phyloP scores from a whole-genome alignment of 2,113 vertebrate genomes.

The Colaptes auratus region DNA sequence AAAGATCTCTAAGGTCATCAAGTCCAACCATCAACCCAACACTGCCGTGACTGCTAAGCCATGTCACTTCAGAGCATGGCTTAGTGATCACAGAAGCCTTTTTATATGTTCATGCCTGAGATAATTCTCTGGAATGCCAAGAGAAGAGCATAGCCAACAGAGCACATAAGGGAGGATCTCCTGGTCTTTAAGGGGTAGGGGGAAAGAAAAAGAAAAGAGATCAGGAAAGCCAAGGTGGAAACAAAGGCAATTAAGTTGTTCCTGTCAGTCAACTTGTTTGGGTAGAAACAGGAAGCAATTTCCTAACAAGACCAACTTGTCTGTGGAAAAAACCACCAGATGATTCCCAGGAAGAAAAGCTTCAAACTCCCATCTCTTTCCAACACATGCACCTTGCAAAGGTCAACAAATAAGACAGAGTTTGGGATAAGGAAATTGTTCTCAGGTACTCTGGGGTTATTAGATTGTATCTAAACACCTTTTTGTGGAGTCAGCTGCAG shows the following conservation, averaged over 20 bases:
- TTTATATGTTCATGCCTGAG: background rate
- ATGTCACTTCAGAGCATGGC: no score
- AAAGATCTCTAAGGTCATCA: no score
- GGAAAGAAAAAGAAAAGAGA: background rate
- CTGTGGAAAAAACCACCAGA: background rate
- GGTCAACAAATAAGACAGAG: background rate
- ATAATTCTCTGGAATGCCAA: background rate
- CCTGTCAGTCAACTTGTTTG: background rate
- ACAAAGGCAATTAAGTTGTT: background rate
- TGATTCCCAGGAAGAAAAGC: background rate
- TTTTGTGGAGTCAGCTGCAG: background rate
- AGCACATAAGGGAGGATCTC: background rate
- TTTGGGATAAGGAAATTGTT: background rate
- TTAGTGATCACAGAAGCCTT: background rate
- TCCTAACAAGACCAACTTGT: background rate
- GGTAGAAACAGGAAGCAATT: background rate
- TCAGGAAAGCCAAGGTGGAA: background rate
- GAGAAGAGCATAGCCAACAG: background rate
- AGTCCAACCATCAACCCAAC: no score
- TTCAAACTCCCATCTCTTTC: background rate
- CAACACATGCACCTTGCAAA: background rate
- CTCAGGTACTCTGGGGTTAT: background rate
- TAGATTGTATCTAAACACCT: background rate
- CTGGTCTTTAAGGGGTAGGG: background rate
- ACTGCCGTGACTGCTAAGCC: no score